Evolutionary conservation across 2,888 invertebrate species (phyloP).

Genomic region (Pedicia rivosa): DNA sequence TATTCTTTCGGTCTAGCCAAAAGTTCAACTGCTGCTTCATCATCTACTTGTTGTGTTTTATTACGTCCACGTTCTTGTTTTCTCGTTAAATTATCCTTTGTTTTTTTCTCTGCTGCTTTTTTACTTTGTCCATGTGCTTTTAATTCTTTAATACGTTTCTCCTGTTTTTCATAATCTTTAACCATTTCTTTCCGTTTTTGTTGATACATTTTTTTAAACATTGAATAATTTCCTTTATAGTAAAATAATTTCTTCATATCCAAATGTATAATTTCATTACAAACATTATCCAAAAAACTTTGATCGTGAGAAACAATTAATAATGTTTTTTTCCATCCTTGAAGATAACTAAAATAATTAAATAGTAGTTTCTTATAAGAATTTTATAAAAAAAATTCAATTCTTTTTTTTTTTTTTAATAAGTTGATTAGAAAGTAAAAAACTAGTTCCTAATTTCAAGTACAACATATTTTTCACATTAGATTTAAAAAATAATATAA

Average conservation of each 20-base stretch:
- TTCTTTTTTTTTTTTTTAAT: too few relatives aligned
- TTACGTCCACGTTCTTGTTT: slow-evolving; percentile 85
- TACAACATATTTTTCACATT: too few relatives aligned
- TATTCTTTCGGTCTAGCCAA: slow-evolving; percentile 88
- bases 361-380: neutral
- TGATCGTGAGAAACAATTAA: slow-evolving; percentile 99
- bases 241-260: slow-evolving; percentile 89
- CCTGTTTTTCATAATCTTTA: slow-evolving; percentile 97
- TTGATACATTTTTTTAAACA: slow-evolving; percentile 97
- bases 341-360: slow-evolving; percentile 59
- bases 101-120: slow-evolving; percentile 90
- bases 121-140: slow-evolving; percentile 92
- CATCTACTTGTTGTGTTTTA: slow-evolving; percentile 64
- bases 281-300: slow-evolving; percentile 98
- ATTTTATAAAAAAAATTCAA: neutral
- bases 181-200: slow-evolving; percentile 91
- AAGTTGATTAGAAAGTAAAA: too few relatives aligned
- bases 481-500: too few relatives aligned
- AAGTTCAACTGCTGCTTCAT: slow-evolving; percentile 64
- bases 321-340: slow-evolving; percentile 97
- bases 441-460: too few relatives aligned
- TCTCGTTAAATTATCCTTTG: slow-evolving; percentile 76
- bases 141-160: slow-evolving; percentile 85
- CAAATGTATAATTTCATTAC: slow-evolving; percentile 96
- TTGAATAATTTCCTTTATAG: slow-evolving; percentile 94